Evolutionary conservation across 2,797 vertebrate genomes (phyloP), one percentile per base, ranked within the genome.

Genomic region (Neosilurus hyrtlii): DNA sequence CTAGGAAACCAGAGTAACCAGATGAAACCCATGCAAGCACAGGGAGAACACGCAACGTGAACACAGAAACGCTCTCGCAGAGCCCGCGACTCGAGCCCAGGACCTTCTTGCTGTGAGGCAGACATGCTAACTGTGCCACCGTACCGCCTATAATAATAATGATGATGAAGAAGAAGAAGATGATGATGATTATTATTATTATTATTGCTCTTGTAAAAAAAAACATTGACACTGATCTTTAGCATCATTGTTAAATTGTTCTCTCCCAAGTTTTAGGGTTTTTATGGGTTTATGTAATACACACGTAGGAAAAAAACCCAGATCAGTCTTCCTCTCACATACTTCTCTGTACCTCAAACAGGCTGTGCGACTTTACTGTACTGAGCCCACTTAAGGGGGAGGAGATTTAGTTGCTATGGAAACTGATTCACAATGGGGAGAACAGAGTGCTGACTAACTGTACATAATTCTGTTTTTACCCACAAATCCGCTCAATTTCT

Each of bases 401-500:
- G 86, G 86, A 80, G 84, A 88, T 88, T 88, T 82, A 78, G 88
- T 89, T 89, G 88, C 88, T 87, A 89, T 89, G 88, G 88, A 88
- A 89, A 89, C 88, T 85, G 87, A 89, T 88, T 89, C 87, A 89
- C 87, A 89, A 89, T 88, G 84, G 88, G 88, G 86, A 89, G 88
- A 88, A 88, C 84, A 89, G 88, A 87, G 88, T 89, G 88, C 88
- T 89, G 88, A 89, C 88, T 89, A 89, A 89, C 88, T 88, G 87
- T 88, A 89, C 83, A 89, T 86, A 86, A 87, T 88, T 89, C 86
- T 76, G 83, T 83, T 84, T 88, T 86, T 85, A 82, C 84, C 86
- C 86, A 77, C 83, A 87, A 87, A 87, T 87, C 84, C 75, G 73
- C 81, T 86, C 65, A 82, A 83, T 80, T 86, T 87, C 57, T 86